phyloP scores from a whole-genome alignment of 1,140 invertebrate species.

The Papilio polyxenes region DNA sequence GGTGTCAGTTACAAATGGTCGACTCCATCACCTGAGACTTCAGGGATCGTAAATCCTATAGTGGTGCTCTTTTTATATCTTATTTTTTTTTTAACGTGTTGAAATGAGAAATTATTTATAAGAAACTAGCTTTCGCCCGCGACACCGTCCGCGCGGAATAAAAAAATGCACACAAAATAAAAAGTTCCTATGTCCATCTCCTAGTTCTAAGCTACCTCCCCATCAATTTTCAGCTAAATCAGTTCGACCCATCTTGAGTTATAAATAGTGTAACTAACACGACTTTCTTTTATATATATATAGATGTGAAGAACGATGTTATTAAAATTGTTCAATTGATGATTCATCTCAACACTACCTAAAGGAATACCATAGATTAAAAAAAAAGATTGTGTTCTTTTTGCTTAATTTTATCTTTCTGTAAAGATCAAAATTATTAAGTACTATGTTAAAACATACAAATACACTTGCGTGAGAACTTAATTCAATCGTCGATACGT shows the following conservation, averaged over 20 bases:
- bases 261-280: no score
- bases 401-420: not conserved
- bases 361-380: not conserved
- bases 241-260: no score
- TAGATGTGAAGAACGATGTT: not conserved
- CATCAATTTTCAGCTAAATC: no score
- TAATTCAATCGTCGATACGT: not conserved
- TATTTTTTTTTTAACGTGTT: not conserved
- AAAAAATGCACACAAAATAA: no score
- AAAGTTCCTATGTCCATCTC: no score
- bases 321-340: not conserved
- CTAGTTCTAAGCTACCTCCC: no score
- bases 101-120: not conserved
- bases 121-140: not conserved
- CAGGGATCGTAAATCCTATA: slow-evolving; percentile 5
- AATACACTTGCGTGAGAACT: not conserved
- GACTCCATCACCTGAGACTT: slow-evolving; percentile 26
- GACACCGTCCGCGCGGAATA: no score
- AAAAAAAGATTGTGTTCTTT: not conserved
- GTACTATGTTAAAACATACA: not conserved
- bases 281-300: no score
- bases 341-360: no score
- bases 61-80: not conserved
- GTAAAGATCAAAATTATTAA: not conserved
- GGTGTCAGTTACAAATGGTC: slow-evolving; percentile 21